Evolutionary conservation across 2,888 invertebrate genomes (phyloP).

Genomic region (Dorcus hopei): DNA sequence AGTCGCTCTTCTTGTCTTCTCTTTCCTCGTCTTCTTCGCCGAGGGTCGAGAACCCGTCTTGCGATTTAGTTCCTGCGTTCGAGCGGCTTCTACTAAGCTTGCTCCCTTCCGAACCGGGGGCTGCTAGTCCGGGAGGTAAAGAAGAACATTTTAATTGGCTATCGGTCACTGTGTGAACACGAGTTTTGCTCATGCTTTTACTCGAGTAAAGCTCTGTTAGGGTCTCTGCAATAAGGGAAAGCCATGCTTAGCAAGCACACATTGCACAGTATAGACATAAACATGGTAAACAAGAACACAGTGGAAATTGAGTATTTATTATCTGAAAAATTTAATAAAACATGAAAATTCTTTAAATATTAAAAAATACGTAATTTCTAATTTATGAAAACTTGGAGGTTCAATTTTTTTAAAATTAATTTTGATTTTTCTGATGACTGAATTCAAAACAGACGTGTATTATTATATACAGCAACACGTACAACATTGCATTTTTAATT

Average conservation of each 20-base stretch:
- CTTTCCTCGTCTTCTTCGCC: slow-evolving; percentile 45
- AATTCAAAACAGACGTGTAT: no score
- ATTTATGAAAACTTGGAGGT: no score
- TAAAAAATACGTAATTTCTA: neutral
- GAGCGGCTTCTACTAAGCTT: slow-evolving; percentile 54
- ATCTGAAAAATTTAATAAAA: neutral
- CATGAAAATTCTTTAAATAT: neutral
- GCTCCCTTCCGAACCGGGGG: slow-evolving; percentile 50
- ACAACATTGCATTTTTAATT: neutral
- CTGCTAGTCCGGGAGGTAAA: slow-evolving; percentile 60
- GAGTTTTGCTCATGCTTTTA: slow-evolving; percentile 26
- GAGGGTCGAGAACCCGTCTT: slow-evolving; percentile 37
- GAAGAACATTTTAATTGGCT: slow-evolving; percentile 63
- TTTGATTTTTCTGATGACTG: no score
- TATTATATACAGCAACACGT: neutral
- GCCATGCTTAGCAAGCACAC: slow-evolving; percentile 27
- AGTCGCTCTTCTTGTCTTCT: slow-evolving; percentile 53
- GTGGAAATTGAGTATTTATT: neutral
- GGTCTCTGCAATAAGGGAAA: slow-evolving; percentile 43
- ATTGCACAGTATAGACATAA: neutral
- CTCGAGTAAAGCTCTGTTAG: slow-evolving; percentile 44
- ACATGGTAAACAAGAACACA: neutral
- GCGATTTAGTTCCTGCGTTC: slow-evolving; percentile 46
- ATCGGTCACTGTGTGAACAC: slow-evolving; percentile 41
- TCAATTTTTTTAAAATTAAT: no score